These are phyloP conservation scores for Druon quercuslanigerum DNA, from an alignment of 1,140 invertebrate genomes.

Conservation along the genomic window DNA sequence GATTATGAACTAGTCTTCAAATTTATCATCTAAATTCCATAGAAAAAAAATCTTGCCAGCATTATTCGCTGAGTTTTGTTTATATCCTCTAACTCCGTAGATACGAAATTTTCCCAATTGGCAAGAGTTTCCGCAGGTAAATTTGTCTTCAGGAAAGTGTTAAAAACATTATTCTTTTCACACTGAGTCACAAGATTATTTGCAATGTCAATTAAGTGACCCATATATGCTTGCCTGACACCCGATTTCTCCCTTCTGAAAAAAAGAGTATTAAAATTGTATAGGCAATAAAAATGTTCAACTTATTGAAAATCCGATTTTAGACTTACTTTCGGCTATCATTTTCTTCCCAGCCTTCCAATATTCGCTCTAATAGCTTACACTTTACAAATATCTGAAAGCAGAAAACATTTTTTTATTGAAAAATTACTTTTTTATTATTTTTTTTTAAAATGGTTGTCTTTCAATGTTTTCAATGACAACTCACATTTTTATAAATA, in stretches of 20 bases:
- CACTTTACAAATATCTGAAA: constrained; percentile 82
- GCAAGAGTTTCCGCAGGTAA: constrained; percentile 76
- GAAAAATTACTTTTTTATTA: not conserved
- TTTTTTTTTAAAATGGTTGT: not conserved
- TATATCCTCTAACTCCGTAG: constrained; percentile 76
- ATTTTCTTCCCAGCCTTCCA: constrained; percentile 82
- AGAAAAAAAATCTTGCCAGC: constrained; percentile 69
- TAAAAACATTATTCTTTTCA: constrained; percentile 68
- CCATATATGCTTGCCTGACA: constrained; percentile 83
- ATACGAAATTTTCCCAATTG: constrained; percentile 80
- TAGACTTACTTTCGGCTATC: constrained; percentile 65
- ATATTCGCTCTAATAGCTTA: constrained; percentile 80
- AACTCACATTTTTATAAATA: constrained; percentile 77
- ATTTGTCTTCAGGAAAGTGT: constrained; percentile 76
- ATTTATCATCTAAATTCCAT: not conserved
- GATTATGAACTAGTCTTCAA: not conserved
- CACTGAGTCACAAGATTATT: constrained; percentile 79
- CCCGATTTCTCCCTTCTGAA: constrained; percentile 70
- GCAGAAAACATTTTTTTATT: constrained; percentile 44
- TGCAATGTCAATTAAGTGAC: constrained; percentile 85
- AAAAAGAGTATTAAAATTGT: constrained; percentile 31
- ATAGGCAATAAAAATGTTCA: not conserved
- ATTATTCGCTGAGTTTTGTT: constrained; percentile 79
- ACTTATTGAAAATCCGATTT: not conserved
- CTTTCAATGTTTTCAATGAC: not conserved